These are phyloP conservation scores for Forficula auricularia DNA, from an alignment of 1,140 invertebrate genomes.

Conservation along the genomic window DNA sequence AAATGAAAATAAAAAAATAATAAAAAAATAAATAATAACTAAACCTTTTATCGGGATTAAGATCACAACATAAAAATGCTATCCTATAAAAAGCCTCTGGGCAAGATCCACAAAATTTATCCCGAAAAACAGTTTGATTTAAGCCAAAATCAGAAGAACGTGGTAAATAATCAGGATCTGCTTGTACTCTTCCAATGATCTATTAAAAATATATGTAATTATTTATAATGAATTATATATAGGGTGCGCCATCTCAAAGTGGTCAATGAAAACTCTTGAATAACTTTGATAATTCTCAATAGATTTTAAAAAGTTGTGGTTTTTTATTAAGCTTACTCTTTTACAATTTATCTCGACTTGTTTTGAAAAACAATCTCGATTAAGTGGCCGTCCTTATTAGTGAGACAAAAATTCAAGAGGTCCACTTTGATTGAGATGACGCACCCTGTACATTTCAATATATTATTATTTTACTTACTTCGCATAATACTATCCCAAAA, in stretches of 20 bases:
- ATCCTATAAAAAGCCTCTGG: constrained; percentile 74
- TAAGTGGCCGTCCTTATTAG: too few species aligned
- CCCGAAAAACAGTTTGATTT: constrained; percentile 68
- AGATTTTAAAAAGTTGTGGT: too few species aligned
- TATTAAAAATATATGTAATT: constrained; percentile 24
- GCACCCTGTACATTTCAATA: neutral
- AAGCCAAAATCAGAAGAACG: constrained; percentile 78
- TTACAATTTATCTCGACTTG: too few species aligned
- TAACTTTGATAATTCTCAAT: too few species aligned
- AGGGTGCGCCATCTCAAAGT: too few species aligned
- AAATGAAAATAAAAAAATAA: constrained; percentile 9
- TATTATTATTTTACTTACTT: constrained; percentile 37
- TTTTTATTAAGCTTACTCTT: too few species aligned
- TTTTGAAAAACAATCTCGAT: too few species aligned
- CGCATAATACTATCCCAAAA: constrained; percentile 88
- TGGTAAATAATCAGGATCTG: constrained; percentile 81
- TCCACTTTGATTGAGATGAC: too few species aligned
- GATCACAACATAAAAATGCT: constrained; percentile 72
- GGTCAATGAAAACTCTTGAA: too few species aligned
- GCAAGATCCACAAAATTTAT: constrained; percentile 74
- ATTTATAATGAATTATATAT: neutral
- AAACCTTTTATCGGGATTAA: constrained; percentile 68
- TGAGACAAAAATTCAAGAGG: too few species aligned
- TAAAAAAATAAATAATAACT: neutral
- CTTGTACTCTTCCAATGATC: constrained; percentile 82